These are phyloP conservation scores for Pristionchus exspectatus DNA, from an alignment of 2,888 invertebrate species.

Conservation along the genomic window DNA sequence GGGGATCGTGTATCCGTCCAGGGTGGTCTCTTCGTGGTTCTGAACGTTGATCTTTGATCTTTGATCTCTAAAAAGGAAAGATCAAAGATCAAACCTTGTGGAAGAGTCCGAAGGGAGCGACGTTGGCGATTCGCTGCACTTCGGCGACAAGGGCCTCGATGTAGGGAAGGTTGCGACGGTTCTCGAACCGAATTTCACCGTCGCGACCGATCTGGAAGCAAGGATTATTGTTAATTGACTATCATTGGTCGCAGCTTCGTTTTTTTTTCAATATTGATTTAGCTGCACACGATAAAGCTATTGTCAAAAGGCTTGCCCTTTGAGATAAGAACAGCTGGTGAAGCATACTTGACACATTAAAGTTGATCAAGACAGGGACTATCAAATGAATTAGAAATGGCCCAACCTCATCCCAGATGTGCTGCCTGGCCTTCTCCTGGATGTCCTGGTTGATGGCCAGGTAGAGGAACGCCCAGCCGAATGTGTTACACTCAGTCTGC, in stretches of 20 bases:
- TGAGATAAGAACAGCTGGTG: neutral
- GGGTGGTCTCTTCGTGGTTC: conserved; percentile 52
- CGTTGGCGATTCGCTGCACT: conserved; percentile 50
- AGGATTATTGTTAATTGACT: neutral
- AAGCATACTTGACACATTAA: neutral
- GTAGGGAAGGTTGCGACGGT: conserved; percentile 50
- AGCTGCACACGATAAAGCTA: too few relatives aligned
- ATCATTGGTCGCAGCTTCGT: too few relatives aligned
- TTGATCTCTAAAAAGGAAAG: neutral
- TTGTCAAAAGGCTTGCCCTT: too few relatives aligned
- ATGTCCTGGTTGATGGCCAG: conserved; percentile 52
- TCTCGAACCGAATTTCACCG: conserved; percentile 45
- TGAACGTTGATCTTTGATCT: neutral
- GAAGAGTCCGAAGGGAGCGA: conserved; percentile 46
- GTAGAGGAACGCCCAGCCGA: conserved; percentile 57
- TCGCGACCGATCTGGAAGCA: conserved; percentile 51
- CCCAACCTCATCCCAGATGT: conserved; percentile 51
- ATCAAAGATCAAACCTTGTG: conserved; percentile 47
- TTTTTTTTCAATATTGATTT: too few relatives aligned
- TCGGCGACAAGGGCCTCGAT: conserved; percentile 55
- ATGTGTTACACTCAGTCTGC: conserved; percentile 57
- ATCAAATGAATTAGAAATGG: too few relatives aligned
- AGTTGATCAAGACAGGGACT: too few relatives aligned
- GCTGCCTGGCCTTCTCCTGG: conserved; percentile 44
- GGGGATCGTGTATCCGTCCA: conserved; percentile 55